Base-by-base conservation (phyloP, 1,140 invertebrate genomes). In the Sinella curviseta region DNA sequence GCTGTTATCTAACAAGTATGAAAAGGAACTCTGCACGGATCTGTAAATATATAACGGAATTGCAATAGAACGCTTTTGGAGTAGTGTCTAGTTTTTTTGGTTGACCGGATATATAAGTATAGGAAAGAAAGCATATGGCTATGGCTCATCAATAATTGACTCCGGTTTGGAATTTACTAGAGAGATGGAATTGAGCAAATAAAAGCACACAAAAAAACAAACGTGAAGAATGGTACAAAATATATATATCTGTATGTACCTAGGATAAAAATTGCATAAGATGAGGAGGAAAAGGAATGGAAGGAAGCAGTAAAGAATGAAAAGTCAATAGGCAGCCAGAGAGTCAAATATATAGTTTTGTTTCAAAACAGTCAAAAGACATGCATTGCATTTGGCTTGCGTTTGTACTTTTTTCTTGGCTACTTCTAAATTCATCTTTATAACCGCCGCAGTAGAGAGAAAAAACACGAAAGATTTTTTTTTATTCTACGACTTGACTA, bases 71-170 rank as follows among this genome's bases (percentile, higher is more conserved):
- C 39, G 20, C 39, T 48, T n/a, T n/a, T n/a, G n/a, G n/a, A n/a
- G n/a, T n/a, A n/a, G n/a, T n/a, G n/a, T n/a, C n/a, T 48, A 48
- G 39, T 48, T 48, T 48, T 48, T 48, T 48, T 8, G 39, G 20
- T 48, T 8, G 39, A 12, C 39, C 39, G 39, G 39, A 48, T 48
- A 48, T 12, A 12, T 12, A 8, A 48, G 20, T 48, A 48, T 48
- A 26, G 57, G 8, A 8, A 60, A n/a, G n/a, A n/a, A n/a, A n/a
- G n/a, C n/a, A n/a, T n/a, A n/a, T n/a, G n/a, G n/a, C n/a, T 60
- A 60, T 60, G 57, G 57, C 12, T 60, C 57, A 60, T 60, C 57
- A 60, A 60, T 60, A 60, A 60, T 60, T 60, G 57, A 60, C 57
- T 60, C 12, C 24, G 57, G 39, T n/a, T 12, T n/a, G 57, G 24